Evolutionary conservation across 1,140 invertebrate genomes (phyloP), one percentile per base, ranked within the genome.

Genomic region (Papilio machaon): DNA sequence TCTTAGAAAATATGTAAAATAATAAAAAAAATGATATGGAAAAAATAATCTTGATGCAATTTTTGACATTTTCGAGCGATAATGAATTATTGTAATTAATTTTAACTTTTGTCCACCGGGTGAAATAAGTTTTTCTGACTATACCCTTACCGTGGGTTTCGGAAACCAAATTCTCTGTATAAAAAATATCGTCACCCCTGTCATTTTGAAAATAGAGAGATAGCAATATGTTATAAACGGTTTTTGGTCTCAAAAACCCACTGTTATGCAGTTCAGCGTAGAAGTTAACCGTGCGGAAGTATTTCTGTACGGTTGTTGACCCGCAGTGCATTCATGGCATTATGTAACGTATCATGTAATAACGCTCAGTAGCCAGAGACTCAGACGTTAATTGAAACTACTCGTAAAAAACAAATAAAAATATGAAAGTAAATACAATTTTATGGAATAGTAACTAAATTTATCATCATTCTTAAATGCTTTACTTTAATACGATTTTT

Each of bases 321-420:
- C 64, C 13, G 64, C 23, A 8, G 64, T 70, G 64, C 30, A 70
- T 70, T 70, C 13, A 35, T 70, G 17, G 64, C 11, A 17, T 70
- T 70, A 70, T 35, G 64, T 70, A 70, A 70, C 64, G 19, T 70
- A 70, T 35, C 64, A 11, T 70, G 64, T 70, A 30, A 70, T 70
- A 70, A 70, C 30, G 30, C 30, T 11, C 64, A 13, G 30, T 15
- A 70, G 38, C 30, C 64, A 30, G 11, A 38, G 30, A 70, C 54
- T 58, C 54, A 6, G 11, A 38, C 5, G 15, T 38, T 35, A 70
- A 64, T 64, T 64, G 23, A 23, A 30, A 23, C 19, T 64, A 30
- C 23, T 30, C 23, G 23, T 30, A 64, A 52, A 52, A 6, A 6
- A 5, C 49, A 52, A n/a, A n/a, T n/a, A n/a, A n/a, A n/a, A n/a